Conservation (phyloP, 2,113 vertebrate genomes). For the Antechinus flavipes region DNA sequence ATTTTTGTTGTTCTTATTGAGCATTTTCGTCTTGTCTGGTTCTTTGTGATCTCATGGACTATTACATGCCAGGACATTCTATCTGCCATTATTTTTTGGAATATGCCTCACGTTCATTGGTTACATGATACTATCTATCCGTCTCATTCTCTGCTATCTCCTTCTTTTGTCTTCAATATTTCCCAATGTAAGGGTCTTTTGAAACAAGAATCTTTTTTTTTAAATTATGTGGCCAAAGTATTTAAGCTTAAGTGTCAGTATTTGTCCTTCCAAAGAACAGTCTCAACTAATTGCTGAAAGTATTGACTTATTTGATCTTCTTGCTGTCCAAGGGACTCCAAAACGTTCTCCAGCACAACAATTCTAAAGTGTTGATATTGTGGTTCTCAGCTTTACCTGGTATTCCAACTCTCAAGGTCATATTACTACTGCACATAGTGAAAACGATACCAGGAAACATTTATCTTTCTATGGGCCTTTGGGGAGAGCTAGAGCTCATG, state of each 20-base stretch:
- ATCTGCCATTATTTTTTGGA: background rate
- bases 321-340: background rate
- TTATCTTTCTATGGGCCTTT: background rate
- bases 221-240: background rate
- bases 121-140: background rate
- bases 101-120: background rate
- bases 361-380: background rate
- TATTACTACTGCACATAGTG: background rate
- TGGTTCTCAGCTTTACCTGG: background rate
- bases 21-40: background rate
- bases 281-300: background rate
- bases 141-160: background rate
- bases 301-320: background rate
- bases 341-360: background rate
- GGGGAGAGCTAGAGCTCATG: background rate
- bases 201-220: background rate
- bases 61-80: background rate
- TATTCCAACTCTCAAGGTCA: background rate
- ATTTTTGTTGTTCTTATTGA: background rate
- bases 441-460: background rate
- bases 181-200: background rate
- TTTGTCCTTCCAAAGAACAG: background rate
- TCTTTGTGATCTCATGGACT: background rate
- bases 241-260: background rate
- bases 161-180: background rate